These are phyloP conservation scores for Sturmia bella DNA, from an alignment of 2,888 invertebrate species.

Conservation along the genomic window DNA sequence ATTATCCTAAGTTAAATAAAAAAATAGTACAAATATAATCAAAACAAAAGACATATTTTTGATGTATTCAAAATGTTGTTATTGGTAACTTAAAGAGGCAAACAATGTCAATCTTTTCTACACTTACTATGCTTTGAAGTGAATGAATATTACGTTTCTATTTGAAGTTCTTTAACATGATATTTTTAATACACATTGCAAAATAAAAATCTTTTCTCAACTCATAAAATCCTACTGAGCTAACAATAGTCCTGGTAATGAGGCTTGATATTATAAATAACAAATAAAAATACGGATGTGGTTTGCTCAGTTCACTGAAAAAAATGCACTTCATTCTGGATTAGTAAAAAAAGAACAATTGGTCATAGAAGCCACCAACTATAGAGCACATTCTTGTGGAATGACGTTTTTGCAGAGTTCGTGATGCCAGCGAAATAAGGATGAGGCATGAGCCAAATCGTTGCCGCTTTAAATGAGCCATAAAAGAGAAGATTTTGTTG, in stretches of 20 bases:
- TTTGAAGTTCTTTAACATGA: no score
- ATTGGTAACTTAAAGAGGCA: no score
- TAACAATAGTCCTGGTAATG: constrained; percentile 47
- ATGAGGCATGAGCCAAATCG: background rate
- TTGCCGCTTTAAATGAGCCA: background rate
- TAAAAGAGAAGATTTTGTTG: constrained; percentile 20
- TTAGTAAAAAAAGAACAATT: background rate
- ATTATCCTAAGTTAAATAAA: no score
- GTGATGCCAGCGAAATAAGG: constrained; percentile 14
- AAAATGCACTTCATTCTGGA: background rate
- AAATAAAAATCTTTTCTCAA: no score
- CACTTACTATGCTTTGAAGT: no score
- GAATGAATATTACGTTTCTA: no score
- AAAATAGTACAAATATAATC: no score
- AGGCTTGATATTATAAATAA: constrained; percentile 36
- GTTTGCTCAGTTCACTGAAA: background rate
- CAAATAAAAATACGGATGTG: constrained; percentile 16
- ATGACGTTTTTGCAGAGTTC: constrained; percentile 18
- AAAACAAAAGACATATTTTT: no score
- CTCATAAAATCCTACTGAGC: background rate
- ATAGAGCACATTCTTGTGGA: constrained; percentile 28
- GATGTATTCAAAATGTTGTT: no score
- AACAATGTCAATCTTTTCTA: no score
- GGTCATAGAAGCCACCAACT: background rate
- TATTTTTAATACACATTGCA: no score